phyloP scores from a whole-genome alignment of 2,113 vertebrate genomes.

The Helogale parvula region DNA sequence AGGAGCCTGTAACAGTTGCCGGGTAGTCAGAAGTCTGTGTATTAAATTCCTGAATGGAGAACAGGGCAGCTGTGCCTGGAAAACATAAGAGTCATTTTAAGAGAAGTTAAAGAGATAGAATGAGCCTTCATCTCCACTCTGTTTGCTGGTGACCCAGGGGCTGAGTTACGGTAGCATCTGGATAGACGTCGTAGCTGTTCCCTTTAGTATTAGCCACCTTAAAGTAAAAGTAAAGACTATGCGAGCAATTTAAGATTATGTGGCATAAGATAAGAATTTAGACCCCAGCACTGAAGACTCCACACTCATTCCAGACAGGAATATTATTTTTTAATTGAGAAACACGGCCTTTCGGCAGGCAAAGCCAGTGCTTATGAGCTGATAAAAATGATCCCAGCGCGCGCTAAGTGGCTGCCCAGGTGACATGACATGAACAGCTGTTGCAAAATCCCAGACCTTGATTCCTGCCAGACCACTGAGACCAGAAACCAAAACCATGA shows the following conservation, averaged over 20 bases:
- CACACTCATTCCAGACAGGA: neutral
- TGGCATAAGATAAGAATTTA: neutral
- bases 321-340: conserved; percentile 52
- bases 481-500: conserved; percentile 61
- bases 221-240: neutral
- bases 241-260: neutral
- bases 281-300: neutral
- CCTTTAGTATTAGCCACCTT: neutral
- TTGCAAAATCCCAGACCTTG: conserved; percentile 51
- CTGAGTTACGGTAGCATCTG: neutral
- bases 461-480: conserved; percentile 54
- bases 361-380: neutral
- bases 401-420: conserved; percentile 27
- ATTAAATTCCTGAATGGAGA: neutral
- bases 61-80: neutral
- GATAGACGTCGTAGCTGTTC: neutral
- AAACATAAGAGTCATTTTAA: neutral
- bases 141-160: neutral
- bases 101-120: neutral
- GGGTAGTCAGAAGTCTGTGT: neutral
- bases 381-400: conserved; percentile 18
- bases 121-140: neutral
- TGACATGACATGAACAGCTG: conserved; percentile 68
- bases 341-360: conserved; percentile 41
- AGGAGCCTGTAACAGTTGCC: neutral